Base-by-base conservation (phyloP, 1,140 invertebrate species). In the Euglossa dilemma region DNA sequence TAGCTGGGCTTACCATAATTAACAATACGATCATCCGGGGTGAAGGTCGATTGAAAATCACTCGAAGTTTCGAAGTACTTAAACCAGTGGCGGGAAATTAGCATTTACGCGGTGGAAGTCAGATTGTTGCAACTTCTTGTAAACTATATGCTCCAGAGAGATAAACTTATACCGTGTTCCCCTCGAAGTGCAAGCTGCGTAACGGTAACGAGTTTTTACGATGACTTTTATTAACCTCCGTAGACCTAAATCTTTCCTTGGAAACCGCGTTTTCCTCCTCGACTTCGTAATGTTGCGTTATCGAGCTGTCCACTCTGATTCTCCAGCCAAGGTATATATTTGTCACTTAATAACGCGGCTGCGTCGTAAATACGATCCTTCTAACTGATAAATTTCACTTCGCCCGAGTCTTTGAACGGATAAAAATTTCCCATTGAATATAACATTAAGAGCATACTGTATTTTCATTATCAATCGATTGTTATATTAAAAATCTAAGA, bases 151-250 rank as follows among this genome's bases (percentile, higher is more conserved):
- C 57, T 72, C 28, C 47, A 36, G 45, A 64, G 23, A 9, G 59
- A 12, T 12, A 25, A 79, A 80, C 47, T 80, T 80, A 25, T 20
- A 25, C 14, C 1, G 50, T 25, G 43, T 63, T 52, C 45, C 18
- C 57, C 20, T 47, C n/a, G 9, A 80, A 61, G 23, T n/a, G 59
- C 70, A 45, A 28, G 14, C 23, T 43, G 50, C 43, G 47, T 66
- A 47, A 54, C 36, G 56, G 52, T 80, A 80, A 80, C 57, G 57
- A 80, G 56, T 25, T 72, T 80, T 80, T 80, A 50, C 57, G 47
- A 63, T 9, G 78, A 80, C 67, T 80, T 80, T 80, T 80, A 63
- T 80, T 71, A 71, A 80, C n/a, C 77, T 47, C 67, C 2, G 25
- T 16, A 47, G 67, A 63, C 9, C 12, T n/a, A 47, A 71, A 43